A percentile compares a stretch with the other conserved stretches of the same genome.
Evolutionary conservation across 1,140 invertebrate genomes (phyloP).

Genomic region (Triops longicaudatus): DNA sequence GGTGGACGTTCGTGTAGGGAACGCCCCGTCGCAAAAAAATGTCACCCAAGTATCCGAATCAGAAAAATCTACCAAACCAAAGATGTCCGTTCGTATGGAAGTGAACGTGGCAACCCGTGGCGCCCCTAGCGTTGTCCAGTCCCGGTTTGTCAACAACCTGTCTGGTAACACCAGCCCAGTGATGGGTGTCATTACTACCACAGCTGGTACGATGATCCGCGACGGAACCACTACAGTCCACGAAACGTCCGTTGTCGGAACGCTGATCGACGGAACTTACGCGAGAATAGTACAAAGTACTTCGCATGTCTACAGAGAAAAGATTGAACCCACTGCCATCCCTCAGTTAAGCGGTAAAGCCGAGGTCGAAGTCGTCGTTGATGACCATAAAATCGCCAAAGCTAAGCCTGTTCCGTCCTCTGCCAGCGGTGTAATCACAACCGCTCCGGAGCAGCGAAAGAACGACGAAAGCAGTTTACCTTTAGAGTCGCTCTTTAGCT

Average conservation of each 20-base stretch:
- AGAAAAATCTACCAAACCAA: neutral
- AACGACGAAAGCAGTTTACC: neutral
- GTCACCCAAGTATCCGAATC: neutral
- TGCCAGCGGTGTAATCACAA: neutral
- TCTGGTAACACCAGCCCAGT: slow-evolving; percentile 27
- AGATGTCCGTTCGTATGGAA: slow-evolving; percentile 24
- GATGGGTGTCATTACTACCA: slow-evolving; percentile 61
- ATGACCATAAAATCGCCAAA: neutral
- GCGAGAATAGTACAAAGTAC: slow-evolving; percentile 63
- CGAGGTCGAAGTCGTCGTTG: slow-evolving; percentile 24
- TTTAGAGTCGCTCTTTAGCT: slow-evolving; percentile 24
- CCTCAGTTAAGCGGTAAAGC: neutral
- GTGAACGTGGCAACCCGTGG: slow-evolving; percentile 20
- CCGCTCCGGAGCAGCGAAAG: neutral
- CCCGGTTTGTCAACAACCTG: slow-evolving; percentile 10
- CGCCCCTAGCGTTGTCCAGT: neutral
- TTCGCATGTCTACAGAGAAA: slow-evolving; percentile 41
- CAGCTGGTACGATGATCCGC: slow-evolving; percentile 71
- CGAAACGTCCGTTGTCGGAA: slow-evolving; percentile 78
- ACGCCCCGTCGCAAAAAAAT: neutral
- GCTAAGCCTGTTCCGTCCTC: neutral
- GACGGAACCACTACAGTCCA: slow-evolving; percentile 74
- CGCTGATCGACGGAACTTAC: slow-evolving; percentile 77
- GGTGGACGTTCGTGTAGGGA: neutral
- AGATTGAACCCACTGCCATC: neutral